phyloP scores from a whole-genome alignment of 2,888 invertebrate genomes.

The Archips crataeganus region DNA sequence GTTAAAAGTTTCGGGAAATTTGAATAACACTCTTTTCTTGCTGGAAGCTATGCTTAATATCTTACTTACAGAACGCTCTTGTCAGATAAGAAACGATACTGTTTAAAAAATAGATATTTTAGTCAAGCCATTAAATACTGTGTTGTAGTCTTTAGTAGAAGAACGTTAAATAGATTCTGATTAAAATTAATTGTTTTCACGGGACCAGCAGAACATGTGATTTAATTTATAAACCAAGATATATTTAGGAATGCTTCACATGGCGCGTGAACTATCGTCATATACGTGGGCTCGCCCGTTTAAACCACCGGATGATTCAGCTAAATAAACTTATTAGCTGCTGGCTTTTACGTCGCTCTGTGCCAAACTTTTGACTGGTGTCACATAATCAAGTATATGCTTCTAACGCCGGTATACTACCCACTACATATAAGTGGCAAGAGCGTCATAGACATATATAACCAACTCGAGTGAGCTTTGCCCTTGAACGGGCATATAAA shows the following conservation, averaged over 20 bases:
- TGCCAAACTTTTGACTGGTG: conserved; percentile 18
- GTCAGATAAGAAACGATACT: no score
- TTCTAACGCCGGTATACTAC: neutral
- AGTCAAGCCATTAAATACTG: no score
- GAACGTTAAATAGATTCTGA: neutral
- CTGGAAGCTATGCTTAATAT: neutral
- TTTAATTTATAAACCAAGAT: neutral
- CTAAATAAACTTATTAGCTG: conserved; percentile 8
- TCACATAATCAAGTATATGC: conserved; percentile 13
- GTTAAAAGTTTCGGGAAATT: neutral
- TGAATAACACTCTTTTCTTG: neutral
- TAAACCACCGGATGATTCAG: conserved; percentile 1
- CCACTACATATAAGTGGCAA: conserved; percentile 4
- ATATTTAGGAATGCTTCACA: neutral
- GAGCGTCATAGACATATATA: conserved; percentile 3
- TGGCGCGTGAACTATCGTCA: neutral
- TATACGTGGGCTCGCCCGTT: neutral
- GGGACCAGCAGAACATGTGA: no score
- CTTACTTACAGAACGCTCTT: neutral
- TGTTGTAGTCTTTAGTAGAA: no score
- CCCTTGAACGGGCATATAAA: conserved; percentile 33
- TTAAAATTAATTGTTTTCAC: neutral
- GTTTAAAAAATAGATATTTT: no score
- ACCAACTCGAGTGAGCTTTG: conserved; percentile 17
- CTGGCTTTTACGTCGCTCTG: neutral